Conservation (phyloP, 2,797 vertebrate genomes). For the Acanthurus tractus region DNA sequence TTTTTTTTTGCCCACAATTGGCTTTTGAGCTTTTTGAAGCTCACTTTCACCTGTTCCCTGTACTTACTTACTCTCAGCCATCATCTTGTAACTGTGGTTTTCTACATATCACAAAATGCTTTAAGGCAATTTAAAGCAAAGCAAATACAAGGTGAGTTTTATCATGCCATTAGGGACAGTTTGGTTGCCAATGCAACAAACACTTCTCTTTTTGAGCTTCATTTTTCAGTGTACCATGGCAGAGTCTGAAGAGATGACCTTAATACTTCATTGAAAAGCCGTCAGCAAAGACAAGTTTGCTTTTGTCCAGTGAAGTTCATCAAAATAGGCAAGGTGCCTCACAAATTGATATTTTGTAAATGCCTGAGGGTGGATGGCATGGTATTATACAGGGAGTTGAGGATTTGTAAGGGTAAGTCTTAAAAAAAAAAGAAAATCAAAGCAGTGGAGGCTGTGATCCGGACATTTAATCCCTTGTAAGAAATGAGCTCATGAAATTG, state of each 20-base stretch:
- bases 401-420: neutral
- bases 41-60: neutral
- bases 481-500: no score
- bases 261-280: neutral
- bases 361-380: neutral
- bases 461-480: neutral
- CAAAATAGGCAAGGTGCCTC: neutral
- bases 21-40: neutral
- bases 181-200: neutral
- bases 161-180: neutral
- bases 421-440: neutral
- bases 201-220: neutral
- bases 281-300: neutral
- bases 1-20: no score
- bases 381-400: neutral
- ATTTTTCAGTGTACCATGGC: neutral
- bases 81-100: neutral
- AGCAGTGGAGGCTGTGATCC: neutral
- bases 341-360: no score
- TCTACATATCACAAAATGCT: neutral
- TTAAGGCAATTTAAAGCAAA: neutral
- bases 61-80: neutral
- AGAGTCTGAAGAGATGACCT: neutral
- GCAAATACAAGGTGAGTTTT: neutral
- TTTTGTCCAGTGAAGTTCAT: neutral